phyloP scores from a whole-genome alignment of 2,888 invertebrate species.

The Cephus runcator region DNA sequence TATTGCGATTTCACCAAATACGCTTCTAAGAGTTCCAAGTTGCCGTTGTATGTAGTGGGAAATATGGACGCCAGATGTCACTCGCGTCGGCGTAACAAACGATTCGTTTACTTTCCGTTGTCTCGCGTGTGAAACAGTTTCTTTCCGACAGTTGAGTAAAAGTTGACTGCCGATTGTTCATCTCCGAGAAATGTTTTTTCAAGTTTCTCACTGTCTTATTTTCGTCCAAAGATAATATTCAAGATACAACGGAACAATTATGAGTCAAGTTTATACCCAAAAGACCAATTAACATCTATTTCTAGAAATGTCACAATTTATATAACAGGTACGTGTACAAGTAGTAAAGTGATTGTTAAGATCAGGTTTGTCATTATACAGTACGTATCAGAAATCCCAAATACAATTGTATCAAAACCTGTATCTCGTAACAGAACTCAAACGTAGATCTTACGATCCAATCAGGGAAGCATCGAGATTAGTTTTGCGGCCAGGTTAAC shows the following conservation, averaged over 20 bases:
- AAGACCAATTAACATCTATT: not conserved
- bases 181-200: not conserved
- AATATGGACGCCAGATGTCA: not conserved
- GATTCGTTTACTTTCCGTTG: not conserved
- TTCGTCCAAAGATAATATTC: not conserved
- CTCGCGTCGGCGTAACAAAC: not conserved
- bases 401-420: not conserved
- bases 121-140: not conserved
- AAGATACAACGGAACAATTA: not conserved
- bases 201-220: not conserved
- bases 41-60: not conserved
- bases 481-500: not conserved
- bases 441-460: not conserved
- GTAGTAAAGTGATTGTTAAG: not conserved
- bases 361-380: not conserved
- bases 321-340: not conserved
- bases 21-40: not conserved
- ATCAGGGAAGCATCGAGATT: not conserved
- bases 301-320: not conserved
- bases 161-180: not conserved
- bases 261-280: not conserved
- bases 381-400: not conserved
- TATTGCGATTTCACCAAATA: not conserved
- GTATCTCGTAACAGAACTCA: not conserved
- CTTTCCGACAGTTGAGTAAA: not conserved